A percentile compares a stretch with the other conserved stretches of the same genome.
Evolutionary conservation across 2,888 invertebrate genomes (phyloP).

Genomic region (Napeogenes inachia): DNA sequence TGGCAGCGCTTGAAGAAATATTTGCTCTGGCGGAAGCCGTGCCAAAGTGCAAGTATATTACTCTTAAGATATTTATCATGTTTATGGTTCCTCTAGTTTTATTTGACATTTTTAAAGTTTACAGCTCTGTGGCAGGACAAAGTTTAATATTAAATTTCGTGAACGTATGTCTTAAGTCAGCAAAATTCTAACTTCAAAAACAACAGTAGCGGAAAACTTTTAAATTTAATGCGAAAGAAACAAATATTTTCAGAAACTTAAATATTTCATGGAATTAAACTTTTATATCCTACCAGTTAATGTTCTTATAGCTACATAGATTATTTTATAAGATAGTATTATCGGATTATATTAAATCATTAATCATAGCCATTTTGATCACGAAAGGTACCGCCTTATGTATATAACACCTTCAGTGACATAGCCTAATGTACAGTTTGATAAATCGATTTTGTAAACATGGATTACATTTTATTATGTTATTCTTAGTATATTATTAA

Average conservation of each 20-base stretch:
- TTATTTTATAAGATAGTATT: constrained; percentile 28
- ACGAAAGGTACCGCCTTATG: constrained; percentile 25
- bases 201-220: too few species aligned
- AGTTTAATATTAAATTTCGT: too few species aligned
- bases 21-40: constrained; percentile 31
- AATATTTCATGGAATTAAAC: not conserved
- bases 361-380: constrained; percentile 26
- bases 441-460: not conserved
- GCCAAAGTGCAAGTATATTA: constrained; percentile 28
- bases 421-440: constrained; percentile 3
- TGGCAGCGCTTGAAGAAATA: constrained; percentile 48
- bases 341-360: constrained; percentile 29
- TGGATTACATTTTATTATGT: not conserved
- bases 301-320: constrained; percentile 22
- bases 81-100: constrained; percentile 7
- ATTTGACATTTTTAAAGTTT: constrained; percentile 11
- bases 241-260: too few species aligned
- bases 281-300: not conserved
- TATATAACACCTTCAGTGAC: constrained; percentile 11
- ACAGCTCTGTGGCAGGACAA: constrained; percentile 1
- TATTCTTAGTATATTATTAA: not conserved
- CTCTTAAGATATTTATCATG: constrained; percentile 22
- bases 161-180: too few species aligned
- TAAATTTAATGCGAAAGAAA: too few species aligned
- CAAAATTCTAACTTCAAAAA: too few species aligned